A percentile compares a stretch with the other conserved stretches of the same genome.
Evolutionary conservation across 2,797 vertebrate species (phyloP).

Genomic region (Lagorchestes hirsutus): DNA sequence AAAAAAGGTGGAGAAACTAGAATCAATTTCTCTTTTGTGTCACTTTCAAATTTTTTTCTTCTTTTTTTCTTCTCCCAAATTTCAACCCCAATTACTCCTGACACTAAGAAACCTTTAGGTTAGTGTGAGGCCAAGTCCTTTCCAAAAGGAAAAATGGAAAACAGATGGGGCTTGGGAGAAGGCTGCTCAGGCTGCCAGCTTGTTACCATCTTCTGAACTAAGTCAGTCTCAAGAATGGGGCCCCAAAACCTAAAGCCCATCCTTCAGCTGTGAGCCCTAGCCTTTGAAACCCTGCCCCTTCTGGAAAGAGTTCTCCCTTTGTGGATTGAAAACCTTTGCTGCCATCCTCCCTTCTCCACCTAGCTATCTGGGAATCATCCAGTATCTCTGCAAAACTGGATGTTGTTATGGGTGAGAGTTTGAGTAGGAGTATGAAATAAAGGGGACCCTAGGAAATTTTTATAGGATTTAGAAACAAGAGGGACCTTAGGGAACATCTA

Average conservation of each 20-base stretch:
- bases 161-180: not conserved
- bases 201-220: not conserved
- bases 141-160: not conserved
- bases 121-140: not conserved
- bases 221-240: not conserved
- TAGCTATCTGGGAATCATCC: rapidly evolving
- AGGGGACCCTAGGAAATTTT: not conserved
- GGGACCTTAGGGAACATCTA: not conserved
- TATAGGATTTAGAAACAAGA: not conserved
- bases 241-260: not conserved
- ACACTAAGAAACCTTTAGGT: not conserved
- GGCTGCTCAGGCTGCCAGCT: not conserved
- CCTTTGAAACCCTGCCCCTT: not conserved
- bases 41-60: not conserved
- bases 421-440: slow-evolving; percentile 12
- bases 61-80: not conserved
- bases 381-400: not conserved
- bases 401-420: not conserved
- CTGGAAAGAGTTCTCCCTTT: not conserved
- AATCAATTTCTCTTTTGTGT: not conserved
- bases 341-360: not conserved
- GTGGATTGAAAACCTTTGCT: not conserved
- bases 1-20: not conserved
- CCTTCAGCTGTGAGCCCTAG: not conserved
- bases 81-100: not conserved